Evolutionary conservation across 2,888 invertebrate species (phyloP), one percentile per base, ranked within the genome.

Genomic region (Pristionchus fissidentatus): DNA sequence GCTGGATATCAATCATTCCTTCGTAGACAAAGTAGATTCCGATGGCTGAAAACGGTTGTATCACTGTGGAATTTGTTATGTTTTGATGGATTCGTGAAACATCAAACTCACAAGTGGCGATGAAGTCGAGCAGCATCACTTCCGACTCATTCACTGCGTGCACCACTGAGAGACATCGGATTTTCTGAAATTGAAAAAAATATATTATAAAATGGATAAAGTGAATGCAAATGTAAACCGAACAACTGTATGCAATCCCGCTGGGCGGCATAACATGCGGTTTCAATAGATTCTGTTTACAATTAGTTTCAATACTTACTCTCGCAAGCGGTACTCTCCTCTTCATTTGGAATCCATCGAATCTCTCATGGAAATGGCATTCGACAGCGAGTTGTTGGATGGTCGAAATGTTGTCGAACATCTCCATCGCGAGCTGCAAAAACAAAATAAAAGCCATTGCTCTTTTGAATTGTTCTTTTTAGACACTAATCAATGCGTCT

Each of bases 321-420:
- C 26, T 79, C 0, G 41, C 55, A 0, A 79, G 57, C 15, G 79
- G 79, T 5, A 19, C 57, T 22, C n/a, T 57, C 10, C 79, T 22
- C 4, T n/a, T 57, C n/a, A 22, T 26, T 29, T 79, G 79, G 38
- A 79, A 38, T 19, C 13, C 57, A 41, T 79, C 57, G 29, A 32
- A 79, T 79, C 41, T 55, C n/a, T n/a, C 15, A n/a, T 57, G 55
- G 41, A 79, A 79, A 29, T 57, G 57, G n/a, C 5, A 22, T n/a
- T 79, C 79, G 4, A 79, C 79, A 13, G 79, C 43, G 29, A 79
- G 49, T 32, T 57, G 57, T 57, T 79, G 79, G 22, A 79, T 79
- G 38, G 79, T 57, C 7, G 55, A 4, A 7, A 57, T 38, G 22
- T 79, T 79, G 26, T 55, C 55, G 57, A 79, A 57, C 2, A 79